Evolutionary conservation across 2,888 invertebrate species (phyloP).

Genomic region (Mylabris sibirica): DNA sequence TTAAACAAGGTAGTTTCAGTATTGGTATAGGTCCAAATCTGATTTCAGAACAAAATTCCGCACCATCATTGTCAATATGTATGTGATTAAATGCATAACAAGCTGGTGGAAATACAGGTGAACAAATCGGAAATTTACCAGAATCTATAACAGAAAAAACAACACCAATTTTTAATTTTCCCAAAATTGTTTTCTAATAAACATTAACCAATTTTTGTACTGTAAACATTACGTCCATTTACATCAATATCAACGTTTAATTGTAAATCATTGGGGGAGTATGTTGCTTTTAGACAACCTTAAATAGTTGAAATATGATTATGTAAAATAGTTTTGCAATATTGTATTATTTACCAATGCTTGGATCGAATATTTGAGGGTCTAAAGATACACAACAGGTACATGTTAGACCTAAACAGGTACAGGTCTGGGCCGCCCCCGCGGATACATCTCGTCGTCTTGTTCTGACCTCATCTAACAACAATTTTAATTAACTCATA

Average conservation of each 20-base stretch:
- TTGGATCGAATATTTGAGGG: constrained; percentile 11
- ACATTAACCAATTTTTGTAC: constrained; percentile 24
- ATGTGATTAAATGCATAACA: constrained; percentile 32
- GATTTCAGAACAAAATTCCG: constrained; percentile 29
- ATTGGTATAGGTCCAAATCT: constrained; percentile 28
- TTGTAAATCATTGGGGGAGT: constrained; percentile 22
- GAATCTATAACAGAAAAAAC: constrained; percentile 22
- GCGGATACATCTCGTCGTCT: background rate
- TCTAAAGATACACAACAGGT: constrained; percentile 19
- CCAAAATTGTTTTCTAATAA: background rate
- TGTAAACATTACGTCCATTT: constrained; percentile 21
- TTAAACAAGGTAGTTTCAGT: constrained; percentile 25
- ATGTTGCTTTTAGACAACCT: constrained; percentile 22
- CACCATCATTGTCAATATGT: constrained; percentile 25
- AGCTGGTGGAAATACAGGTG: constrained; percentile 29
- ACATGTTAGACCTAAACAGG: constrained; percentile 20
- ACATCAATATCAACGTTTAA: constrained; percentile 17
- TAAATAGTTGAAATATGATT: constrained; percentile 7
- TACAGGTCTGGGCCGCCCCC: constrained; percentile 20
- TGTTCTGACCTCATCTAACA: constrained; percentile 12
- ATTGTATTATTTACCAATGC: constrained; percentile 3
- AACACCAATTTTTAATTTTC: background rate
- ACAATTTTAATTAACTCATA: constrained; percentile 12
- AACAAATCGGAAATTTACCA: constrained; percentile 32
- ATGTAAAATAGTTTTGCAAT: background rate